Conservation (phyloP, 2,797 vertebrate species). For the Alca torda region DNA sequence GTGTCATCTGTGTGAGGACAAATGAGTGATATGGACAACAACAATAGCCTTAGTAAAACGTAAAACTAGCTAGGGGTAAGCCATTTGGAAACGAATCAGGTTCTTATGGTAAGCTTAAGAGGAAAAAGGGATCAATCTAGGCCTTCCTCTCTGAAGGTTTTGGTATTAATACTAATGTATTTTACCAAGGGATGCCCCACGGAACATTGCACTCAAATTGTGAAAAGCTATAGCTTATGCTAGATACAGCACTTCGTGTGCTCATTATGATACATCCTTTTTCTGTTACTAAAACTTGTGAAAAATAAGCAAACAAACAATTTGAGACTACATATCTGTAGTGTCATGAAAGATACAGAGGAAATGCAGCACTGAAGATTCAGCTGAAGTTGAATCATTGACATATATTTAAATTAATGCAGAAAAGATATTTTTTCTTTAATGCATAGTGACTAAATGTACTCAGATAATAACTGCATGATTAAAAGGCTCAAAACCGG, state of each 20-base stretch:
- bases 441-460: neutral
- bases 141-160: neutral
- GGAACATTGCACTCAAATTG: neutral
- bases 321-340: neutral
- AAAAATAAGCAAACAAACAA: slow-evolving; percentile 11
- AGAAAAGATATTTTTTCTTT: neutral
- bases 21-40: neutral
- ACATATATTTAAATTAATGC: neutral
- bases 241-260: neutral
- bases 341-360: neutral
- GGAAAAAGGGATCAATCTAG: neutral
- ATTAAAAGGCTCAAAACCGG: neutral
- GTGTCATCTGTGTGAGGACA: neutral
- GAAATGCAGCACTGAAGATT: neutral
- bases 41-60: neutral
- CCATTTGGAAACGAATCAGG: neutral
- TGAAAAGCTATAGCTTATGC: neutral
- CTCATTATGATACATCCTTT: neutral
- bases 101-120: neutral
- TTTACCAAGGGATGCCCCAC: neutral
- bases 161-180: neutral
- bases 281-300: neutral
- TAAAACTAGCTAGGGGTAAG: neutral
- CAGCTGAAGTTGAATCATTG: neutral
- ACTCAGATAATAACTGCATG: neutral